Percentiles rank a stretch among this genome's conserved stretches.
Evolutionary conservation across 2,113 vertebrate species (phyloP).

Genomic region (Pollachius pollachius): DNA sequence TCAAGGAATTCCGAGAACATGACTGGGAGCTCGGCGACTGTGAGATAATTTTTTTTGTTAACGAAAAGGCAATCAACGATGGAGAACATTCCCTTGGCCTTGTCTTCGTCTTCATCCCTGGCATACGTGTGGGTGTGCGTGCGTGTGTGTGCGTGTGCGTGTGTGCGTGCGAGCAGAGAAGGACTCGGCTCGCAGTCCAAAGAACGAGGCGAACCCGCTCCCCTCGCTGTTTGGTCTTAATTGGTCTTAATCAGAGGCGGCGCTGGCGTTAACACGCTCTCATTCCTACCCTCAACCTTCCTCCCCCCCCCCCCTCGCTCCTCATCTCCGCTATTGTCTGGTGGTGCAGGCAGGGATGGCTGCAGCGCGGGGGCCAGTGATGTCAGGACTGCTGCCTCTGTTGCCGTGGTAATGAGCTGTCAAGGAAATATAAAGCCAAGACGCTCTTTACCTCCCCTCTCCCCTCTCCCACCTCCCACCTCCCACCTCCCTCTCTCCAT

Average conservation of each 20-base stretch:
- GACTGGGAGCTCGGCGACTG: no score
- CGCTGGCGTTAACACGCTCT: slow-evolving; percentile 46
- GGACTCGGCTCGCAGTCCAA: no score
- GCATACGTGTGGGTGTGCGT: no score
- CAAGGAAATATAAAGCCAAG: slow-evolving; percentile 71
- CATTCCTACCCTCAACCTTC: slow-evolving; percentile 30
- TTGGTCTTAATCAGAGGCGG: slow-evolving; percentile 64
- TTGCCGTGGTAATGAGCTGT: slow-evolving; percentile 80
- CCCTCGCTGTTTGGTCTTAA: slow-evolving; percentile 43
- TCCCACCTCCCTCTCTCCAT: slow-evolving; percentile 21
- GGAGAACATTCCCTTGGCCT: no score
- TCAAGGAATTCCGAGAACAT: no score
- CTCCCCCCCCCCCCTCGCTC: slow-evolving; percentile 30
- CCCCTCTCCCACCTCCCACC: slow-evolving; percentile 5
- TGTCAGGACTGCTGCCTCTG: slow-evolving; percentile 65
- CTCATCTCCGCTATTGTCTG: slow-evolving; percentile 35
- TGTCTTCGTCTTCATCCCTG: no score
- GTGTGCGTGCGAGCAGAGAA: no score
- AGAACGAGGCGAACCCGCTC: slow-evolving; percentile 36
- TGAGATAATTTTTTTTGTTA: no score
- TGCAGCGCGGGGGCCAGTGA: slow-evolving; percentile 41
- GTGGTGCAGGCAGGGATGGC: no score
- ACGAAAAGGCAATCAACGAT: no score
- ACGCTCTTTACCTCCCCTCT: slow-evolving; percentile 46
- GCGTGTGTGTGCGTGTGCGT: no score